Evolutionary conservation across 2,113 vertebrate genomes (phyloP).

Genomic region (Pomatorhinus ruficollis): DNA sequence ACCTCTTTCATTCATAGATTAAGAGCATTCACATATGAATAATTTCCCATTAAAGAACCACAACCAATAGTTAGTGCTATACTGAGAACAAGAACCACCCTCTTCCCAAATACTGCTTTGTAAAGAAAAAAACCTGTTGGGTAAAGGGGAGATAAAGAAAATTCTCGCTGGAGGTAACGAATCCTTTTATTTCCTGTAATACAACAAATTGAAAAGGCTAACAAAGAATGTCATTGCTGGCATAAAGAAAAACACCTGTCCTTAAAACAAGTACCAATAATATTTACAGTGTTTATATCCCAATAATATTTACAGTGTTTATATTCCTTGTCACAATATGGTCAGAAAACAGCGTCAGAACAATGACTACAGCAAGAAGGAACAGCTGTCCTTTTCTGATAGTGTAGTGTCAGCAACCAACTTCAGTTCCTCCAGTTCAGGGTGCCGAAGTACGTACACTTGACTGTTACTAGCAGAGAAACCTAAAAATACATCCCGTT

Average conservation of each 20-base stretch:
- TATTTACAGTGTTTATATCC: background rate
- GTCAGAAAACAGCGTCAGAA: conserved; percentile 20
- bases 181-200: background rate
- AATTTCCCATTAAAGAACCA: background rate
- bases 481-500: conserved; percentile 77
- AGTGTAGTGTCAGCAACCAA: conserved; percentile 59
- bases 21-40: background rate
- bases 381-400: conserved; percentile 70
- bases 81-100: background rate
- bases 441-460: conserved; percentile 51
- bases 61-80: background rate
- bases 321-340: background rate
- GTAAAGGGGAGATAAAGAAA: background rate
- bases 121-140: background rate
- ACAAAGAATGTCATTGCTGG: background rate
- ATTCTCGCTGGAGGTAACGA: background rate
- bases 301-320: background rate
- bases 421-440: conserved; percentile 36
- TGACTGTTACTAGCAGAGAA: conserved; percentile 73
- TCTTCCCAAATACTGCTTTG: background rate
- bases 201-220: background rate
- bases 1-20: background rate
- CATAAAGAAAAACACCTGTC: background rate
- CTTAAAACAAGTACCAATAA: background rate
- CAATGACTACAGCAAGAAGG: conserved; percentile 21